A percentile compares a stretch with the other conserved stretches of the same genome.
These are phyloP conservation scores for Malthinus flaveolus DNA, from an alignment of 2,888 invertebrate species.

Conservation along the genomic window DNA sequence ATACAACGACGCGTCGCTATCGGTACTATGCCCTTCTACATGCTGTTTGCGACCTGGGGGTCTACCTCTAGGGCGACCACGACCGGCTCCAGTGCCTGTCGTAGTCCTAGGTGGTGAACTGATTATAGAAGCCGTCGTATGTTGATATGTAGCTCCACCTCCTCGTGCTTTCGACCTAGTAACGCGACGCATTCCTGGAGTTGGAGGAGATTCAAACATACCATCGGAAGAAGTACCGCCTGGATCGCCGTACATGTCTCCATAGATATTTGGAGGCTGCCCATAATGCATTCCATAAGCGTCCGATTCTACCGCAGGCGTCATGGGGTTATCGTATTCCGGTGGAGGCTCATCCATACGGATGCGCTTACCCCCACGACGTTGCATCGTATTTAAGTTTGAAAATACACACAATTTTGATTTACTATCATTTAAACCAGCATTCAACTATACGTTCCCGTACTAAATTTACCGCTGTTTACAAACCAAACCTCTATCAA, in stretches of 20 bases:
- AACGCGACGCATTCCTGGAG: conserved; percentile 65
- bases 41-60: conserved; percentile 60
- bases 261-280: conserved; percentile 43
- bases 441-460: neutral
- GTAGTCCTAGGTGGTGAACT: conserved; percentile 50
- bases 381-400: conserved; percentile 67
- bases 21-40: conserved; percentile 57
- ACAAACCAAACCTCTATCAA: neutral
- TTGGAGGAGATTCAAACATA: conserved; percentile 60
- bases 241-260: conserved; percentile 46
- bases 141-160: conserved; percentile 9
- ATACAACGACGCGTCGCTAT: conserved; percentile 85
- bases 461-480: conserved; percentile 7
- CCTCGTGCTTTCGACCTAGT: conserved; percentile 64
- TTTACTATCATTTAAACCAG: conserved; percentile 1
- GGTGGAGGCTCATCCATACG: conserved; percentile 92
- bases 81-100: conserved; percentile 29
- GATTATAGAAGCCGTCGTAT: neutral
- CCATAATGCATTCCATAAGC: conserved; percentile 55
- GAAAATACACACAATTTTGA: neutral
- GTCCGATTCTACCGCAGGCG: conserved; percentile 58
- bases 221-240: conserved; percentile 47
- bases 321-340: conserved; percentile 78
- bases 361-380: conserved; percentile 85
- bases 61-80: conserved; percentile 57